These are phyloP conservation scores for Stichodactyla mertensii DNA, from an alignment of 64 coral and sea anemone species.

Conservation along the genomic window DNA sequence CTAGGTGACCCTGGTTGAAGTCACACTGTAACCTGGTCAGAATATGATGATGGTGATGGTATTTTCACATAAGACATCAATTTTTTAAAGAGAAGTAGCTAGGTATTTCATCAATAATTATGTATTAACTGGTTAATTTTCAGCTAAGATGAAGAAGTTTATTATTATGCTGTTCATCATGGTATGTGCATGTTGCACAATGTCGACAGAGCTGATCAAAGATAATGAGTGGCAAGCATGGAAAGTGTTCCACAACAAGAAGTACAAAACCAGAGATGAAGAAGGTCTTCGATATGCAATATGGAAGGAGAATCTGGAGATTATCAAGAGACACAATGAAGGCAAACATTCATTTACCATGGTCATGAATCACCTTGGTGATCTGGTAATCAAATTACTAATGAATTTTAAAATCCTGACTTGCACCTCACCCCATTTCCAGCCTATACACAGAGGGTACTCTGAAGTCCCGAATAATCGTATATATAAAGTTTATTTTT, in stretches of 20 bases:
- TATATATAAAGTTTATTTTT: too few species aligned
- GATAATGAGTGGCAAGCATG: slow-evolving; percentile 20
- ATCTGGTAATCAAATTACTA: slow-evolving; percentile 38
- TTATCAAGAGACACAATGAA: slow-evolving; percentile 55
- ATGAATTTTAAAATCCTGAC: too few species aligned
- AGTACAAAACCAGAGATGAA: background rate
- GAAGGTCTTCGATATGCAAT: slow-evolving; percentile 9
- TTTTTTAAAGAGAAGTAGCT: background rate
- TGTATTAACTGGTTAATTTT: background rate
- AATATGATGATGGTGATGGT: too few species aligned
- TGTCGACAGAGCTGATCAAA: slow-evolving; percentile 3
- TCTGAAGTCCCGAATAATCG: too few species aligned
- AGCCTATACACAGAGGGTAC: too few species aligned
- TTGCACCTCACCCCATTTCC: too few species aligned
- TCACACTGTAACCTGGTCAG: too few species aligned
- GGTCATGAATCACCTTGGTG: slow-evolving; percentile 89
- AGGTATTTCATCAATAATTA: background rate
- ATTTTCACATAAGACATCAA: background rate
- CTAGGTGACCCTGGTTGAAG: too few species aligned
- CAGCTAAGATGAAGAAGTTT: background rate
- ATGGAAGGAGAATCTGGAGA: slow-evolving; percentile 12
- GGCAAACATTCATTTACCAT: slow-evolving; percentile 48
- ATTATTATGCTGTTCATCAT: background rate
- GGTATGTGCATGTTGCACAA: background rate
- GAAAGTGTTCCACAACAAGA: slow-evolving; percentile 16